Base-by-base conservation (phyloP, 2,113 vertebrate genomes). In the Bucco capensis region DNA sequence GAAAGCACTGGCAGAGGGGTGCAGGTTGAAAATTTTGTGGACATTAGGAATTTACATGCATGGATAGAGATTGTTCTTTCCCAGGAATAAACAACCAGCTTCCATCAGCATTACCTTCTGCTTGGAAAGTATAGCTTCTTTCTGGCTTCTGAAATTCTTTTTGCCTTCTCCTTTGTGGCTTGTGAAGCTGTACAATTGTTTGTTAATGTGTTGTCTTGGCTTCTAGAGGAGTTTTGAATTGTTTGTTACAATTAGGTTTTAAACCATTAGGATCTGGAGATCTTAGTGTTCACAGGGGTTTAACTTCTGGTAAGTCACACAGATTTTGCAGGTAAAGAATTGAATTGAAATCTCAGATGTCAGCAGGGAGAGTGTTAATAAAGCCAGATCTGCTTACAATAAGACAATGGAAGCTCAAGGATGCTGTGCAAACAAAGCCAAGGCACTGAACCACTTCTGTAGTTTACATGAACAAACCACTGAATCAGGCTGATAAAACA, bases 331-430 rank as follows among this genome's bases (percentile, higher is more conserved):
- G 44, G 10, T 60, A 69, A 84, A 81, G 13, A 14, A 23, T 6
- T 40, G 30, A 23, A 25, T n/a, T n/a, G n/a, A n/a, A n/a, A n/a
- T n/a, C n/a, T n/a, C n/a, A n/a, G n/a, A n/a, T n/a, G n/a, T n/a
- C n/a, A n/a, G n/a, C n/a, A 77, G 33, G 51, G 76, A 74, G 18
- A 18, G 10, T 49, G 30, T 74, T 90, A 74, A 70, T 86, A 72
- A 88, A 67, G 60, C 38, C 79, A 91, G 38, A 70, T 83, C 42
- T 94, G 54, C 54, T 54, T 67, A n/a, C 35, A 71, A 11, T 60
- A 80, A 71, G 80, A 62, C 69, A 10, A 12, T 46, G 50, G 53
- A 75, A 88, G 28, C 9, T 57, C 35, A 91, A 54, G 17, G 62
- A n/a, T 49, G 28, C 28, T 57, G 33, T 65, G 61, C 40, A 71